phyloP scores from a whole-genome alignment of 1,140 invertebrate genomes.

The Caenorhabditis briggsae region DNA sequence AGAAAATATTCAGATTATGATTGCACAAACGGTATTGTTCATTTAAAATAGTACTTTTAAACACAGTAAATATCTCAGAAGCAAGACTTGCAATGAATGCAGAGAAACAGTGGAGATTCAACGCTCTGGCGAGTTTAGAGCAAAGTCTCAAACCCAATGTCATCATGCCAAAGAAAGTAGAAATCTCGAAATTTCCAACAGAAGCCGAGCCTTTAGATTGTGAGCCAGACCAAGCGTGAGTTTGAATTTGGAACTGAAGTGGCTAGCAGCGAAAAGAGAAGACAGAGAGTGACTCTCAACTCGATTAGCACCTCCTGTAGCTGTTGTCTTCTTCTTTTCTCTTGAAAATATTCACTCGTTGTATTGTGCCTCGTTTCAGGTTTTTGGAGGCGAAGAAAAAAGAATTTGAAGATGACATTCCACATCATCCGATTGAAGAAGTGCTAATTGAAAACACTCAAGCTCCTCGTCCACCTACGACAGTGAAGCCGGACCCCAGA shows the following conservation, averaged over 20 bases:
- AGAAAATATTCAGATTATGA: conserved; percentile 43
- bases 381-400: not conserved
- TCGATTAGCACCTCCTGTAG: conserved; percentile 42
- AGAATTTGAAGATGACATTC: conserved; percentile 27
- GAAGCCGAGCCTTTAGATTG: not conserved
- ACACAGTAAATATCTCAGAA: not conserved
- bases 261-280: not conserved
- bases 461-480: not conserved
- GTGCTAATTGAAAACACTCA: conserved; percentile 6
- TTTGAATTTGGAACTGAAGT: conserved; percentile 46
- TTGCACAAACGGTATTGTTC: not conserved
- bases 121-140: not conserved
- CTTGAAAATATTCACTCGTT: not conserved
- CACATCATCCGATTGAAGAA: conserved; percentile 2
- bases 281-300: conserved; percentile 29
- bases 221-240: conserved; percentile 35
- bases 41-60: not conserved
- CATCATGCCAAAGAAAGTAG: conserved; percentile 6
- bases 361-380: not conserved
- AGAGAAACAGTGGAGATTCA: conserved; percentile 46
- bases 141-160: not conserved
- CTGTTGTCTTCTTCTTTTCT: conserved; percentile 14
- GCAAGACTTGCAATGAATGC: not conserved
- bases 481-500: not conserved
- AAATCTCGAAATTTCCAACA: not conserved